Conservation (phyloP, 2,113 vertebrate genomes). For the Mobula birostris region DNA sequence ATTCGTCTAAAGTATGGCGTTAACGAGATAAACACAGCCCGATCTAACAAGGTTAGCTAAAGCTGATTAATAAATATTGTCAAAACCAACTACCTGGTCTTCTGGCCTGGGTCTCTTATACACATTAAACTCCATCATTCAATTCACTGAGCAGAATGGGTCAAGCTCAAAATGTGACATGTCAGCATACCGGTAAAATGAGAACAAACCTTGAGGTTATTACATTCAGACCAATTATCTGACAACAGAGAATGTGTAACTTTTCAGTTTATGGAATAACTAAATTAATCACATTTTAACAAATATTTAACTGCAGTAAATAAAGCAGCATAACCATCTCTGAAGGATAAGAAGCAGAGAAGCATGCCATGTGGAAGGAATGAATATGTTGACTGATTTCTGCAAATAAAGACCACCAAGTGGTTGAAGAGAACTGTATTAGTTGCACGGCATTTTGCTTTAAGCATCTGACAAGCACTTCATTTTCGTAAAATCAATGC, state of each 20-base stretch:
- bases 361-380: neutral
- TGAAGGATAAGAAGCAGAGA: neutral
- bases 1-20: too few relatives aligned
- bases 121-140: too few relatives aligned
- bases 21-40: too few relatives aligned
- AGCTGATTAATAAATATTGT: too few relatives aligned
- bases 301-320: neutral
- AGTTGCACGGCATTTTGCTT: neutral
- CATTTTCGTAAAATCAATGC: slow-evolving; percentile 10
- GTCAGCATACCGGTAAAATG: neutral
- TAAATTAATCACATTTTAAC: neutral
- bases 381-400: neutral
- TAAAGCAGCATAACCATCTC: neutral
- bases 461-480: neutral
- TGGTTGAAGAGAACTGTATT: neutral
- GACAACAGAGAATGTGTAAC: neutral
- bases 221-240: neutral
- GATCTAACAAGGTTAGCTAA: too few relatives aligned
- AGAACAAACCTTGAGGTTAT: neutral
- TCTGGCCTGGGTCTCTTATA: too few relatives aligned
- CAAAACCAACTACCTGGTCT: too few relatives aligned
- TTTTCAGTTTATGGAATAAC: neutral
- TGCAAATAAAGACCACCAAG: neutral
- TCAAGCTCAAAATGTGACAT: too few relatives aligned
- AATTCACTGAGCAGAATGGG: too few relatives aligned